Conservation (phyloP, 2,797 vertebrate genomes). For the Poecile montanus region DNA sequence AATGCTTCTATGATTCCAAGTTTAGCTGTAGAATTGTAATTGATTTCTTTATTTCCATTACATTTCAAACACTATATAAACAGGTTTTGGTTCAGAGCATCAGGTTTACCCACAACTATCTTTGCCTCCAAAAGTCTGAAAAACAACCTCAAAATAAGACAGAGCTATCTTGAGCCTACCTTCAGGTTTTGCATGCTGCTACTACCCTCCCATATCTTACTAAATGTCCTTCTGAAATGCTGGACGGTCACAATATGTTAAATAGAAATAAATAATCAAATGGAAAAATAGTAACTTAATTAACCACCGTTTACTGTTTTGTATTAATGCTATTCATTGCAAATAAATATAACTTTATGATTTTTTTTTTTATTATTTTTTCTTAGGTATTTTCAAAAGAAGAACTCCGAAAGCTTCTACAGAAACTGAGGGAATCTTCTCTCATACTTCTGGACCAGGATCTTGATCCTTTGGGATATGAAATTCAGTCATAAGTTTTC, state of each 20-base stretch:
- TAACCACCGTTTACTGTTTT: not conserved
- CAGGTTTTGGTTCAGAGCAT: not conserved
- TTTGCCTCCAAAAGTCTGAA: not conserved
- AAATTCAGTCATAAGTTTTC: conserved; percentile 82
- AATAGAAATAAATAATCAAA: not conserved
- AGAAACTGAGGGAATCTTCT: conserved; percentile 93
- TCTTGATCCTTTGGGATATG: conserved; percentile 92
- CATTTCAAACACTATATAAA: not conserved
- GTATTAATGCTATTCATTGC: not conserved
- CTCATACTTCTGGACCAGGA: conserved; percentile 90
- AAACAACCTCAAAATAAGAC: not conserved
- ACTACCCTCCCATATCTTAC: not conserved
- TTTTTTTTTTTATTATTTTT: not conserved
- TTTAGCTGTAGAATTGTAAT: not conserved
- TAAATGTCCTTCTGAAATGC: not conserved
- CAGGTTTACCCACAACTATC: not conserved
- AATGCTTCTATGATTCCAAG: not conserved
- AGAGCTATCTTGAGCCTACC: not conserved
- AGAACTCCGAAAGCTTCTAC: conserved; percentile 88
- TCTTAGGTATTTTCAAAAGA: conserved; percentile 94
- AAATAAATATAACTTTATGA: not conserved
- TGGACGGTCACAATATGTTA: not conserved
- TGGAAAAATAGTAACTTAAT: not conserved
- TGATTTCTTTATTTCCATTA: not conserved
- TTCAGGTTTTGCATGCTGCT: not conserved